Base-by-base conservation (phyloP, 1,140 invertebrate genomes). In the Lysiphlebus fabarum region DNA sequence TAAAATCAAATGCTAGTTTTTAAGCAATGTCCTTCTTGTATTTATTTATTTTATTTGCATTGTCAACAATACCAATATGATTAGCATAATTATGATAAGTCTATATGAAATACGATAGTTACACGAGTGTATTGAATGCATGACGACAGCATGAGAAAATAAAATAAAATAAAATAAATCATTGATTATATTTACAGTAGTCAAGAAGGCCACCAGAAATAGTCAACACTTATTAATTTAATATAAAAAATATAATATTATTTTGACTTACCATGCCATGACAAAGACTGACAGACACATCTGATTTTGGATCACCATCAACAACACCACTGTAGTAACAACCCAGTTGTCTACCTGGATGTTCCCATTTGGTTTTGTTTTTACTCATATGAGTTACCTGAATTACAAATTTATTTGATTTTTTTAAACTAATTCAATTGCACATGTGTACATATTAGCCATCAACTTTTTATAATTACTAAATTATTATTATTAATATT, bases 291-390 rank as follows among this genome's bases (percentile, higher is more conserved):
- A 91, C 86, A 26, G 85, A 82, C 17, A 90, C 87, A 34, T 74
- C 74, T 8, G 87, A 89, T 58, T 77, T 70, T 17, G 78, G 73
- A 72, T 90, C 87, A n/a, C 84, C 87, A 50, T 83, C 73, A 9
- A 91, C 82, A 55, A 75, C 75, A 50, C 89, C 89, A 33, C 81
- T 85, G 70, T 90, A 91, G 70, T 86, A 88, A 71, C 89, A 91
- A 11, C 83, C 82, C 40, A 81, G 68, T 51, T 79, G 73, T 63
- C 77, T 74, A 63, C 77, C 76, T 26, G 79, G 75, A 6, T 75
- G 75, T 60, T 79, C 75, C 26, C 70, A 67, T 59, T 79, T 78
- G 6, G 80, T 82, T 34, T 69, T 62, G 63, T 87, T 85, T 36
- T 82, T 71, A 43, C 76, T 78, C 53, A 85, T 75, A 62, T 86